Evolutionary conservation across 2,888 invertebrate genomes (phyloP).

Genomic region (Ophioninae sp.): DNA sequence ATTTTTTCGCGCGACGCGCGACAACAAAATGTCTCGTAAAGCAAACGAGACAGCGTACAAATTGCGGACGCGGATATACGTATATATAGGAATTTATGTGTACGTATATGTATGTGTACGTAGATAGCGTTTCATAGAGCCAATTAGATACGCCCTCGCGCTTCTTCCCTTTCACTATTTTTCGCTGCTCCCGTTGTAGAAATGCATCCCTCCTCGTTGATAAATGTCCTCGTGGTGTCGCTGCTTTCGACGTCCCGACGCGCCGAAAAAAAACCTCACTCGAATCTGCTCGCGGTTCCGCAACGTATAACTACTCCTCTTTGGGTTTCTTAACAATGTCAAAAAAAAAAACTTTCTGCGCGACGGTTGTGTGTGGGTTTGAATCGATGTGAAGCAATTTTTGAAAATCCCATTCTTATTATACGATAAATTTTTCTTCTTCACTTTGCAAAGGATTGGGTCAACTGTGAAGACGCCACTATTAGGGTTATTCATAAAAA

Average conservation of each 20-base stretch:
- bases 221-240: constrained; percentile 36
- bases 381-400: no score
- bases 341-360: no score
- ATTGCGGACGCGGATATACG: not conserved
- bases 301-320: no score
- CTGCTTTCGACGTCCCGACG: not conserved
- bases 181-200: constrained; percentile 31
- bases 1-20: not conserved
- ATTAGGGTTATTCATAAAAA: no score
- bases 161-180: not conserved
- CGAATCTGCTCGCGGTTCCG: not conserved
- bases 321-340: no score
- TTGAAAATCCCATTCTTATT: no score
- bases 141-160: no score
- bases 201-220: constrained; percentile 49
- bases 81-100: not conserved
- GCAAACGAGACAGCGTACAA: constrained; percentile 17
- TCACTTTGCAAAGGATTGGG: no score
- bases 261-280: constrained; percentile 2
- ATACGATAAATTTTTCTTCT: no score
- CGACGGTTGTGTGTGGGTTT: no score
- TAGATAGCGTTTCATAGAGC: not conserved
- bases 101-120: not conserved
- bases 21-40: not conserved
- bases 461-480: no score